phyloP scores from a whole-genome alignment of 2,888 invertebrate species.

The Thysanoteuthis rhombus region DNA sequence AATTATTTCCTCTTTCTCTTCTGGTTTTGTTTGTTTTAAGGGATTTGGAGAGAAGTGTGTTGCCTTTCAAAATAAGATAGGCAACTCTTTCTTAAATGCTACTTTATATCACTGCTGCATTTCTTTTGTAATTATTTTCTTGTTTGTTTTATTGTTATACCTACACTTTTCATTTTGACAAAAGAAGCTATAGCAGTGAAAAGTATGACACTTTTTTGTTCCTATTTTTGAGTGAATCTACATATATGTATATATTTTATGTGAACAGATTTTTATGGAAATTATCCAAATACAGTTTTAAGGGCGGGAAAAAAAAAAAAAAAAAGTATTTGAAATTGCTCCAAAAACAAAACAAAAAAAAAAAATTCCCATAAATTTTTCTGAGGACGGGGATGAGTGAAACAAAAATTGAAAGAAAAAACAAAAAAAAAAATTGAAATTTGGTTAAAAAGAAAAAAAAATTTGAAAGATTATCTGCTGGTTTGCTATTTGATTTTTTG shows the following conservation, averaged over 20 bases:
- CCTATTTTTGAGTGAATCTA: neutral
- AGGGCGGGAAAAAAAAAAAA: neutral
- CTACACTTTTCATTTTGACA: slow-evolving; percentile 12
- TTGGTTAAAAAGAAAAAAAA: neutral
- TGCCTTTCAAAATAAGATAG: neutral
- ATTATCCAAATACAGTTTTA: neutral
- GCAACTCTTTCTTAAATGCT: no score
- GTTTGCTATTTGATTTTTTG: neutral
- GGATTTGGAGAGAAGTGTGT: neutral
- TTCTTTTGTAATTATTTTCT: neutral
- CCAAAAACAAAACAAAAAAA: neutral
- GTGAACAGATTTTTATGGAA: neutral
- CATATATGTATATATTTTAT: neutral
- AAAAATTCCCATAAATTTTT: neutral
- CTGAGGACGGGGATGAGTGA: neutral
- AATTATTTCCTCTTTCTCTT: neutral
- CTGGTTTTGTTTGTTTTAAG: neutral
- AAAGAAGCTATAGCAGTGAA: neutral
- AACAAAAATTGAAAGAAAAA: no score
- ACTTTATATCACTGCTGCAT: neutral
- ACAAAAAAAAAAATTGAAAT: neutral
- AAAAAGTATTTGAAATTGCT: neutral
- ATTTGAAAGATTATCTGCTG: neutral
- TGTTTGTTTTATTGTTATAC: neutral
- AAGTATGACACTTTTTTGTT: neutral